phyloP scores from a whole-genome alignment of 2,113 vertebrate species.

The Cephalopholis sonnerati region DNA sequence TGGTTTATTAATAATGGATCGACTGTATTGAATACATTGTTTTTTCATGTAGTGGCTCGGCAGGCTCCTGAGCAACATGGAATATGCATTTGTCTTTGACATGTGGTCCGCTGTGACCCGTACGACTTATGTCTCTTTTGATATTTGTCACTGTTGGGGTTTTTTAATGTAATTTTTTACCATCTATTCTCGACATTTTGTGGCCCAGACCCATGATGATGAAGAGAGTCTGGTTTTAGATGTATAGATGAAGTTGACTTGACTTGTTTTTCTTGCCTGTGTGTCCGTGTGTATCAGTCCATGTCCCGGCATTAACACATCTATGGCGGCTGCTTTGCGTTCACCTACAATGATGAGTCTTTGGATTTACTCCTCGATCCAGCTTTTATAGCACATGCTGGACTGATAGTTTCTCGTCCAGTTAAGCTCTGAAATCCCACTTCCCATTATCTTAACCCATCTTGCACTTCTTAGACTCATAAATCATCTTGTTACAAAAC shows the following conservation, averaged over 20 bases:
- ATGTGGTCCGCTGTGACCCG: not conserved
- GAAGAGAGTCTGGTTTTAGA: no score
- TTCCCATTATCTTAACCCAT: constrained; percentile 14
- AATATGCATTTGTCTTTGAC: not conserved
- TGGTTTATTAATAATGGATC: not conserved
- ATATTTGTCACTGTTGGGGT: not conserved
- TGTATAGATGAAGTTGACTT: no score
- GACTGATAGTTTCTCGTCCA: constrained; percentile 11
- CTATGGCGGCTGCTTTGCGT: no score
- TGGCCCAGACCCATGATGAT: no score
- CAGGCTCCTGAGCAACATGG: not conserved
- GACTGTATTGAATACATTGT: not conserved
- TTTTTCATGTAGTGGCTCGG: not conserved
- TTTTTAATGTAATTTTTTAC: no score
- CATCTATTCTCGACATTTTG: no score
- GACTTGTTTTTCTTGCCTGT: no score
- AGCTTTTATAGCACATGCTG: constrained; percentile 2
- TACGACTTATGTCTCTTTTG: not conserved
- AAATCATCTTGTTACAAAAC: constrained; percentile 29
- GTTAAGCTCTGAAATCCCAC: not conserved
- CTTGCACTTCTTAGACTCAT: constrained; percentile 20
- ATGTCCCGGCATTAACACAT: no score
- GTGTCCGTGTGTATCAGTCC: no score
- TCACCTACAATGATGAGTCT: no score
- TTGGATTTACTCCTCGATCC: not conserved